Base-by-base conservation (phyloP, 92 coral and sea anemone genomes). In the Umimayanthus kanabou region DNA sequence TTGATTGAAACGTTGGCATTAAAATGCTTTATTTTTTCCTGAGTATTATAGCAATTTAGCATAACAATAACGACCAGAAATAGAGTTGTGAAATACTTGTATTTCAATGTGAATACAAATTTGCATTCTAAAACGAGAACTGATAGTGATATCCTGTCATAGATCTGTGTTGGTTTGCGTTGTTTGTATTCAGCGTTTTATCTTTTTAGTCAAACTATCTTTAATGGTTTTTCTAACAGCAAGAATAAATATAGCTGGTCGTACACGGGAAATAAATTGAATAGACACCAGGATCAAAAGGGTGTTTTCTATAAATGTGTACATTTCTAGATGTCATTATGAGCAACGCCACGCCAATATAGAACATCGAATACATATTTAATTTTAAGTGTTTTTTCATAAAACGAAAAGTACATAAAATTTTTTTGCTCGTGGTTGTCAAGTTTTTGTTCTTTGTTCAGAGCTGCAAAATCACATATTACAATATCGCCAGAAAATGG, bases 101-200 rank as follows among this genome's bases (percentile, higher is more conserved):
- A 53, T 53, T 53, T 61, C 69, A 61, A 1, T 61, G 69, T 61
- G 5, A 23, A 61, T 61, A 22, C 26, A 61, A 61, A 61, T 61
- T 61, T 61, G 69, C 26, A 61, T 61, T 61, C 69, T 61, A 61
- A 16, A 61, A 8, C 53, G 53, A 20, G 78, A 73, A 73, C 78
- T 73, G 49, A 73, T 73, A 73, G 49, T 73, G 49, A 73, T 73
- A 70, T 71, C 25, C 79, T 39, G 29, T n/a, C 79, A 75, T 39
- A 30, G 73, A 33, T 57, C 73, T 0, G 47, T 65, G 45, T 80
- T 80, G 20, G 49, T 33, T 80, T 22, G 29, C 33, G 29, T 57
- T 80, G 53, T 58, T 80, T 61, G 15, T 39, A 57, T 58, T 15
- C 3, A 50, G 14, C 39, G 9, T 28, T 77, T 77, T 77, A 23